These are phyloP conservation scores for Centroberyx gerrardi DNA, from an alignment of 2,797 vertebrate genomes.

Conservation along the genomic window DNA sequence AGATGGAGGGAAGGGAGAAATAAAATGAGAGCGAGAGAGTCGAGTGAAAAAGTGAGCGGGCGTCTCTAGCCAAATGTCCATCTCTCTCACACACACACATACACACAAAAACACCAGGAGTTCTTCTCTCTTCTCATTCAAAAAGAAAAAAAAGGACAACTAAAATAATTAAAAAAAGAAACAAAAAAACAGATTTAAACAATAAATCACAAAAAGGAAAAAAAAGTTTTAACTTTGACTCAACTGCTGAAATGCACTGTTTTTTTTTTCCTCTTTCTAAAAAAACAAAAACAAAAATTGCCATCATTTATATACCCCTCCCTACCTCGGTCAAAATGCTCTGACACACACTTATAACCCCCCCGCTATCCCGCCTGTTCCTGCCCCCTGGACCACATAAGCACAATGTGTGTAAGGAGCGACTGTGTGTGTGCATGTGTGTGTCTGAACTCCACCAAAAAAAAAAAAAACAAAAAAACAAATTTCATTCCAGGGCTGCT, in stretches of 20 bases:
- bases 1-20: slow-evolving; percentile 16
- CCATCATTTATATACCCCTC: slow-evolving; percentile 1
- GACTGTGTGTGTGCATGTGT: slow-evolving; percentile 17
- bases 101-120: neutral
- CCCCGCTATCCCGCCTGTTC: neutral
- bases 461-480: neutral
- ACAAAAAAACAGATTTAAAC: slow-evolving; percentile 28
- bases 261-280: slow-evolving; percentile 37
- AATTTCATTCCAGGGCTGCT: slow-evolving; percentile 37
- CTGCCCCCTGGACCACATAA: neutral
- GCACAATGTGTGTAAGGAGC: slow-evolving; percentile 2
- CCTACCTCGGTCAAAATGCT: neutral
- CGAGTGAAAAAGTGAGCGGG: slow-evolving; percentile 25
- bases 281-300: slow-evolving; percentile 24
- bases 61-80: slow-evolving; percentile 25
- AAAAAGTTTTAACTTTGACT: slow-evolving; percentile 34
- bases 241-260: slow-evolving; percentile 70
- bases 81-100: neutral
- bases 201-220: slow-evolving; percentile 50
- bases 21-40: neutral
- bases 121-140: slow-evolving; percentile 39
- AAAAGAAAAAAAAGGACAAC: slow-evolving; percentile 44
- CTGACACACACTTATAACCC: neutral
- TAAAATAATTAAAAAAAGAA: slow-evolving; percentile 64
- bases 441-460: slow-evolving; percentile 34